Conservation (phyloP, 2,888 invertebrate species). For the Tetranychus truncatus region DNA sequence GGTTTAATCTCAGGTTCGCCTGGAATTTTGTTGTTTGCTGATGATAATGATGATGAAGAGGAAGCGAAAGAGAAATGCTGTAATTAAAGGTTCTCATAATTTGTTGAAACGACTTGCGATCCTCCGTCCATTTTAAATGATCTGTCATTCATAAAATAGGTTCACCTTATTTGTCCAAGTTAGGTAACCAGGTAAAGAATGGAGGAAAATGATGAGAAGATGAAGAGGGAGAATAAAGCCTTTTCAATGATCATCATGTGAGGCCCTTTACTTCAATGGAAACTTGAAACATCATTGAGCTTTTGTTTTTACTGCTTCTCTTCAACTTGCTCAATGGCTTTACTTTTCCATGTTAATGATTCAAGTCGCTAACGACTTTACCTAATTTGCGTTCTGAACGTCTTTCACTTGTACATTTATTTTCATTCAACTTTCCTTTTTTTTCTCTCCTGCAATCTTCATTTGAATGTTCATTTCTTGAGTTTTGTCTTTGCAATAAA, state of each 20-base stretch:
- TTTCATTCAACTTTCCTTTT: not conserved
- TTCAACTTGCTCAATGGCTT: too few relatives aligned
- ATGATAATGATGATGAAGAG: not conserved
- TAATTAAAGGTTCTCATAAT: not conserved
- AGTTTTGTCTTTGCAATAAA: not conserved
- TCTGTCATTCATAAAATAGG: not conserved
- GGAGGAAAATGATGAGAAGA: not conserved
- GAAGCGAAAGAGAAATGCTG: not conserved
- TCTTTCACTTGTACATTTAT: not conserved
- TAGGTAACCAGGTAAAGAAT: not conserved
- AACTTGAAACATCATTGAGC: not conserved
- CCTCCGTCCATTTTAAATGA: not conserved
- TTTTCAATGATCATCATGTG: not conserved
- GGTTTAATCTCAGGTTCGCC: not conserved
- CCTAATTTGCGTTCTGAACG: not conserved
- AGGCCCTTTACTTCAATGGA: not conserved
- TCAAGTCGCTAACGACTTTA: not conserved
- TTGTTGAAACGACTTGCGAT: not conserved
- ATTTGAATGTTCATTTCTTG: not conserved
- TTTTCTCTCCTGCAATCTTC: not conserved
- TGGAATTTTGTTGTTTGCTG: not conserved
- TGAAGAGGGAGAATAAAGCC: not conserved
- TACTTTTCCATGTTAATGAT: not conserved
- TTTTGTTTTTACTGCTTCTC: too few relatives aligned
- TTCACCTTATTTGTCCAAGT: not conserved